Percentiles rank a stretch among this genome's conserved stretches.
Conservation (phyloP, 2,113 vertebrate species). For the Aleadryas rufinucha region DNA sequence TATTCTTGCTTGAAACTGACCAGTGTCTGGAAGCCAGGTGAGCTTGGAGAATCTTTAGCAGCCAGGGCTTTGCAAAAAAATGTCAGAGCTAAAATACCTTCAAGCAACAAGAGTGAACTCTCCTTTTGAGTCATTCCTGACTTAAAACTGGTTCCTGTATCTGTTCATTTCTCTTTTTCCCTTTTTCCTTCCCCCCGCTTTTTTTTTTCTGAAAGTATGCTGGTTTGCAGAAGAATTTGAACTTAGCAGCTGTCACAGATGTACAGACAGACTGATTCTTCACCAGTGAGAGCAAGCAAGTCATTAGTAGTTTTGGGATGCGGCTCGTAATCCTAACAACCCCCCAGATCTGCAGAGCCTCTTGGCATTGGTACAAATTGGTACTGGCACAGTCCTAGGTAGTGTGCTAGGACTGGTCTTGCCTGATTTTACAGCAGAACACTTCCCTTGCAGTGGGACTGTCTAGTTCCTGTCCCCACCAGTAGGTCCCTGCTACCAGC, state of each 20-base stretch:
- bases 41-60: background rate
- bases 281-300: background rate
- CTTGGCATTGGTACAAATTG: background rate
- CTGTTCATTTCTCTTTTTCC: background rate
- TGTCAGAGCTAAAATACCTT: background rate
- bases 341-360: background rate
- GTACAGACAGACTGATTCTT: background rate
- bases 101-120: background rate
- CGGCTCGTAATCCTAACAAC: accelerated
- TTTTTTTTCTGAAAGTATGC: background rate
- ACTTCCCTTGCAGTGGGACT: background rate
- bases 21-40: background rate
- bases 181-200: background rate
- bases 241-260: background rate
- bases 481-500: background rate
- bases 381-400: background rate
- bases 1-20: background rate
- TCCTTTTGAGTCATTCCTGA: background rate
- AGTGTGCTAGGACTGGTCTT: background rate
- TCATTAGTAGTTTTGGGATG: background rate
- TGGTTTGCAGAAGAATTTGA: background rate
- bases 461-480: background rate
- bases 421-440: background rate
- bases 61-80: background rate
- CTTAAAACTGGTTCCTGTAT: background rate